Evolutionary conservation across 2,113 vertebrate species (phyloP).

Genomic region (Capreolus pygargus): DNA sequence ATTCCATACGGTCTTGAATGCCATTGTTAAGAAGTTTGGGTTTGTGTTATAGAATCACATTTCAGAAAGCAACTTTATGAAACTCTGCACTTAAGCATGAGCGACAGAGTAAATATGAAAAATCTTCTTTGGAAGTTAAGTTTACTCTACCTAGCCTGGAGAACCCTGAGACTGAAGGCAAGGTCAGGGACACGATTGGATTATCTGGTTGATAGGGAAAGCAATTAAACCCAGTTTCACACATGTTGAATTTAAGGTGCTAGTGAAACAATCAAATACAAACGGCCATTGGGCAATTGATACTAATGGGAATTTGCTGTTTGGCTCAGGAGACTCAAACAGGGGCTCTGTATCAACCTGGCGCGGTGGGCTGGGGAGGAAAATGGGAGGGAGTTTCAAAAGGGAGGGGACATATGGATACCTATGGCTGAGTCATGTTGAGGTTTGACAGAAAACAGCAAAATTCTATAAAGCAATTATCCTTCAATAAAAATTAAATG

Average conservation of each 20-base stretch:
- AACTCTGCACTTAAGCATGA: neutral
- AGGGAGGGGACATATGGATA: neutral
- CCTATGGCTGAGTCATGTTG: neutral
- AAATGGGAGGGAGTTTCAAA: neutral
- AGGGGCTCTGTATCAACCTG: neutral
- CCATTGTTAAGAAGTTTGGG: neutral
- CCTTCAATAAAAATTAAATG: neutral
- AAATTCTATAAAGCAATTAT: neutral
- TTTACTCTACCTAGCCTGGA: neutral
- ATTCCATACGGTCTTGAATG: neutral
- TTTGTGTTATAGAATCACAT: neutral
- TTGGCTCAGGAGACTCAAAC: neutral
- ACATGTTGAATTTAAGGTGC: neutral
- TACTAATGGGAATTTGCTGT: neutral
- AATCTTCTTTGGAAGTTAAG: neutral
- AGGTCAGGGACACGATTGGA: neutral
- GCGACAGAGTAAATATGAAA: neutral
- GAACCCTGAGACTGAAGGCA: neutral
- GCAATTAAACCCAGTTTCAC: neutral
- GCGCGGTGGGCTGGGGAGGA: neutral
- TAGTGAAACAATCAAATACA: neutral
- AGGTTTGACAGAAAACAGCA: neutral
- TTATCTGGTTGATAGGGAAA: neutral
- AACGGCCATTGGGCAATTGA: neutral
- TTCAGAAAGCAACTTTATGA: neutral